These are phyloP conservation scores for Phyllotreta cruciferae DNA, from an alignment of 2,888 invertebrate species.

Conservation along the genomic window DNA sequence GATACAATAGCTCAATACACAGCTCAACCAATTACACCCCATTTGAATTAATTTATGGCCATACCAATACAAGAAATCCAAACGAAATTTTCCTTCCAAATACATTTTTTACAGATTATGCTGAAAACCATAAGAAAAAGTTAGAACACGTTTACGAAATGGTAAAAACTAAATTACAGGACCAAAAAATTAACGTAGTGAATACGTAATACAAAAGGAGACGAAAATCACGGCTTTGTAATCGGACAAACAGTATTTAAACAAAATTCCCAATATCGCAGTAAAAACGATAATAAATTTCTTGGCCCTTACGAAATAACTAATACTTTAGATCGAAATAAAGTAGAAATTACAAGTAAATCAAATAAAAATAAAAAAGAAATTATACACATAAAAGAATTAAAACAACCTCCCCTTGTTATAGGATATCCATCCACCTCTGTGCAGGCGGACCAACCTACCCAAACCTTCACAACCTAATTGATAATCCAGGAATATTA, in stretches of 20 bases:
- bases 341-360: too few species aligned
- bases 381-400: too few species aligned
- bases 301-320: constrained; percentile 14
- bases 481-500: too few species aligned
- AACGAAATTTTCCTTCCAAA: constrained; percentile 23
- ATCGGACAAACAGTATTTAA: constrained; percentile 24
- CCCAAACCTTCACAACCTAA: too few species aligned
- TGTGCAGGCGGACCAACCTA: too few species aligned
- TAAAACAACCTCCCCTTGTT: too few species aligned
- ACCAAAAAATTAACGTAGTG: constrained; percentile 17
- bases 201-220: constrained; percentile 14
- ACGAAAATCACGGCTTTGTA: constrained; percentile 5
- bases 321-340: neutral
- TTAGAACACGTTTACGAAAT: constrained; percentile 21
- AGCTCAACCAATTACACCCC: constrained; percentile 15
- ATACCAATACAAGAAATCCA: constrained; percentile 26
- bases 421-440: too few species aligned
- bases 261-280: constrained; percentile 16
- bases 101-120: constrained; percentile 28
- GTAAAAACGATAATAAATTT: constrained; percentile 29
- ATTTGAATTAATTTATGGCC: constrained; percentile 24
- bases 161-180: constrained; percentile 7
- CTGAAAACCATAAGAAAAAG: constrained; percentile 26
- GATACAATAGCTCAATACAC: constrained; percentile 21
- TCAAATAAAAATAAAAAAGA: too few species aligned